phyloP scores from a whole-genome alignment of 1,140 invertebrate species.

The Meloidogyne hapla region DNA sequence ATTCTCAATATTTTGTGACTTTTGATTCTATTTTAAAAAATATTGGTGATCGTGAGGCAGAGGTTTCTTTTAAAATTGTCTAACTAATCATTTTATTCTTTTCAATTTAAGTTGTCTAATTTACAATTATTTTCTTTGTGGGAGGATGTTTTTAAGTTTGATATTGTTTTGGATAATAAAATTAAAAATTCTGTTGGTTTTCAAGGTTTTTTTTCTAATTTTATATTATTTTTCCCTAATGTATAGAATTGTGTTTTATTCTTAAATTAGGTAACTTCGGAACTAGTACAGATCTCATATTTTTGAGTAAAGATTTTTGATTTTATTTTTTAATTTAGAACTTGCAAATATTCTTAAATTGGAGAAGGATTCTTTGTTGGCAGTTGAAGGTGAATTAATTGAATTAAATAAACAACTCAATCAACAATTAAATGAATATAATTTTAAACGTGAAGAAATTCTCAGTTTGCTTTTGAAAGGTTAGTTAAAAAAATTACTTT shows the following conservation, averaged over 20 bases:
- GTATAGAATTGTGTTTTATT: too few relatives aligned
- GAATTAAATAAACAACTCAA: not conserved
- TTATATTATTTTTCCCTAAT: too few relatives aligned
- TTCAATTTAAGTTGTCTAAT: not conserved
- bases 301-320: too few relatives aligned
- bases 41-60: not conserved
- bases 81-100: not conserved
- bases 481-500: not conserved
- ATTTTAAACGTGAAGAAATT: not conserved
- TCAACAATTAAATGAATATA: slow-evolving; percentile 6
- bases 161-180: not conserved
- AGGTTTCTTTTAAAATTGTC: not conserved
- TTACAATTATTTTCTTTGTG: not conserved
- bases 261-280: too few relatives aligned
- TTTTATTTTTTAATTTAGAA: not conserved
- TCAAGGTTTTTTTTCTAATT: not conserved
- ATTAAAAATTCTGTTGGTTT: not conserved
- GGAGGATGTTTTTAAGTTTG: not conserved
- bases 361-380: not conserved
- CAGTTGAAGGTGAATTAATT: not conserved
- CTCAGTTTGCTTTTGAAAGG: not conserved
- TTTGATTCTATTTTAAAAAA: not conserved
- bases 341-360: not conserved
- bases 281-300: too few relatives aligned
- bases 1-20: not conserved